Evolutionary conservation across 2,113 vertebrate species (phyloP), one percentile per base, ranked within the genome.

Genomic region (Procavia capensis): DNA sequence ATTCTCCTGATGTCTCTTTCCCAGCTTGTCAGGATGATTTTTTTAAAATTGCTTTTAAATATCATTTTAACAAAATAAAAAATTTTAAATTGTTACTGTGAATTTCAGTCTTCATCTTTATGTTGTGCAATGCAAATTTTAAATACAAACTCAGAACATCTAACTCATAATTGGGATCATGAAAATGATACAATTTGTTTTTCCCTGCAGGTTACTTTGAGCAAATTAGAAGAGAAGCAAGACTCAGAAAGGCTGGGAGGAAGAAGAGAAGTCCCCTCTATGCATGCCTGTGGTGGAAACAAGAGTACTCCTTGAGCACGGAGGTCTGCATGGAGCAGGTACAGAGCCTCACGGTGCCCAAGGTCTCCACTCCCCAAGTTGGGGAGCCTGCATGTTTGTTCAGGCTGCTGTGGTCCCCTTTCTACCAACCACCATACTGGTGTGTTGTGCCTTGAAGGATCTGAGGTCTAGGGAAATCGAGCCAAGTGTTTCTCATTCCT

Each of bases 11-110:
- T 54, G 1, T 45, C 3, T 39, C 34, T 57, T 78, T 75, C 27
- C 88, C 27, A 66, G 10, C 0, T 81, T 68, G 24, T 47, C 29
- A 13, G 47, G 25, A 13, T 68, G 6, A 13, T 34, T 63, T 75
- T 27, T 45, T 50, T 54, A 79, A 80, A 22, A 19, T 61, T 75
- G 20, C 22, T 78, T 14, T 63, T 59, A 41, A 84, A 16, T n/a
- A 34, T 91, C 39, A 29, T 84, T 93, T 39, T 88, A 59, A 79
- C 17, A 8, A 83, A 82, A 63, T 43, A 70, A 75, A 79, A 92
- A 66, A 43, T 80, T 47, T 54, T 85, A 81, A 94, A 50, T 80
- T 85, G 72, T 79, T 47, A 61, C 6, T 61, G 85, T 63, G 17
- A 85, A 68, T 63, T 92, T 68, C 34, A 36, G 34, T 50, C 24